Evolutionary conservation across 2,797 vertebrate species (phyloP).

Genomic region (Pangasius mekongensis): DNA sequence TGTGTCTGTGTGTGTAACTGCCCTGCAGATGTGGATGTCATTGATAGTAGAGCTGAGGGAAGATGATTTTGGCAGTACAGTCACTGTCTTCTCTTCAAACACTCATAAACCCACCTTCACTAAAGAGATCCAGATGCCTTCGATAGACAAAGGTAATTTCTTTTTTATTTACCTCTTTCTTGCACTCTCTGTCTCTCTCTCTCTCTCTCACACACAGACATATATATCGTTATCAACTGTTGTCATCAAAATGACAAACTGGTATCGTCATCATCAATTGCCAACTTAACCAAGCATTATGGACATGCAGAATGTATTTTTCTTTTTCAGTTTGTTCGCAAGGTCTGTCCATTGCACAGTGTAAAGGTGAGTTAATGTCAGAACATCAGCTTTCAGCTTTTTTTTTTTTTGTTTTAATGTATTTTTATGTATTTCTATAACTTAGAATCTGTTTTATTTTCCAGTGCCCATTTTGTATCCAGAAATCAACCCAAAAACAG

Average conservation of each 20-base stretch:
- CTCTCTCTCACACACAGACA: background rate
- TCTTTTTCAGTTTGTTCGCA: constrained; percentile 57
- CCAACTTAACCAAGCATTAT: background rate
- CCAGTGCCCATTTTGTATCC: constrained; percentile 61
- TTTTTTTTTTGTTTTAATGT: background rate
- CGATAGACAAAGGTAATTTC: constrained; percentile 37
- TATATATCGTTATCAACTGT: background rate
- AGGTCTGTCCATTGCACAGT: constrained; percentile 28
- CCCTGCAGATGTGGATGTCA: constrained; percentile 63
- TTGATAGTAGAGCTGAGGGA: constrained; percentile 57
- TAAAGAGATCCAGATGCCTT: background rate
- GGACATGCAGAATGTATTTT: background rate
- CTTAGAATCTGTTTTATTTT: background rate
- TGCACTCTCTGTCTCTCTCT: background rate
- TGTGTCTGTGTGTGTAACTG: background rate
- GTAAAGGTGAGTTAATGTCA: constrained; percentile 53
- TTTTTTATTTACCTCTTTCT: background rate
- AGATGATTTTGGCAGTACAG: constrained; percentile 56
- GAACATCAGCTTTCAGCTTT: background rate
- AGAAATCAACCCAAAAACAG: constrained; percentile 46
- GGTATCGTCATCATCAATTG: background rate
- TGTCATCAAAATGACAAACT: background rate
- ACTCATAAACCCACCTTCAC: constrained; percentile 49
- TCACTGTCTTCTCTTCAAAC: constrained; percentile 55
- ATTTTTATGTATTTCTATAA: background rate